Base-by-base conservation (phyloP, 2,113 vertebrate genomes). In the Carollia perspicillata region DNA sequence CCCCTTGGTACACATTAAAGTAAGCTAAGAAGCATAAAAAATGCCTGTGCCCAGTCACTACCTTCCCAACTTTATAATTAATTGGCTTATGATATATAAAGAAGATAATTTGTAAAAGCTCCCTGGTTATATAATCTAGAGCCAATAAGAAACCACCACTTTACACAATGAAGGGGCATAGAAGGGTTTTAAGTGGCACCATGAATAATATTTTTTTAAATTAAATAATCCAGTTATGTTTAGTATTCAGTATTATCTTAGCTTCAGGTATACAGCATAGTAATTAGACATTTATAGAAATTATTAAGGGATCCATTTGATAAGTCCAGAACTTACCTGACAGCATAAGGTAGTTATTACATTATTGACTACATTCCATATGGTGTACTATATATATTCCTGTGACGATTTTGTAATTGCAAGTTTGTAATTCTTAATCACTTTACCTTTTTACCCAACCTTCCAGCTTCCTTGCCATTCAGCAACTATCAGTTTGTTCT, bases 171-270 rank as follows among this genome's bases (percentile, higher is more conserved):
- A 23, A 22, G 77, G 40, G 0, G 8, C 13, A 37, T 3, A 84
- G 42, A 75, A 89, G 9, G 12, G 23, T 93, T 94, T 89, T 93
- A 93, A 85, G 51, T 53, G 69, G n/a, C 42, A 83, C 35, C 40
- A 83, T 89, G 58, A 81, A 58, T 40, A 28, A 89, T 89, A 77
- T n/a, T 95, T 80, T 84, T 78, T 78, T n/a, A 28, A 72, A 23
- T 40, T 23, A 71, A 26, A 71, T 23, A 40, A 60, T 60, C 9
- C 10, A 60, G 22, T 60, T 28, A 60, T 8, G 11, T 28, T 60
- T 79, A 23, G 55, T n/a, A 79, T n/a, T 49, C 28, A n/a, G 26
- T 79, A 53, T 26, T 37, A 35, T 79, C 55, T 79, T 79, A 55
- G 22, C 37, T 79, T 55, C 51, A 79, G 49, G 7, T 37, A 12